These are phyloP conservation scores for Aptenodytes forsteri DNA, from an alignment of 2,113 vertebrate genomes.

Conservation along the genomic window DNA sequence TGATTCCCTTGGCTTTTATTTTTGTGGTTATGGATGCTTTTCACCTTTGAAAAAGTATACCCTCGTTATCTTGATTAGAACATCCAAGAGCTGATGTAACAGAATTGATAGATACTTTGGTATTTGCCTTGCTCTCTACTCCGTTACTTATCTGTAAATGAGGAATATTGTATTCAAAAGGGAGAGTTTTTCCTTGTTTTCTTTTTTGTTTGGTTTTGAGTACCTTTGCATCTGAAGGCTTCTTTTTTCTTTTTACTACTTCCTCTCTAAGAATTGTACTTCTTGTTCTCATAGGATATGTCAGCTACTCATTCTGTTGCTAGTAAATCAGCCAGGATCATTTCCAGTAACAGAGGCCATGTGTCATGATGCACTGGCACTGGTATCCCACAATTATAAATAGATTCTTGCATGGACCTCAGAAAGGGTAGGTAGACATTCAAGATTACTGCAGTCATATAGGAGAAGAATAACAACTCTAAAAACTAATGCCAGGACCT, in stretches of 20 bases:
- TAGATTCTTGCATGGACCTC: not conserved
- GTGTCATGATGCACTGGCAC: not conserved
- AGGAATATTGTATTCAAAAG: not conserved
- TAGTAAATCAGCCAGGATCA: not conserved
- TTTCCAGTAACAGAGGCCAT: constrained; percentile 39
- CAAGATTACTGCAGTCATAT: not conserved
- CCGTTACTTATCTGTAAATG: not conserved
- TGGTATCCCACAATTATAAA: constrained; percentile 55
- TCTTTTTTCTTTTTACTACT: not conserved
- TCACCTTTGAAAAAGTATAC: not conserved
- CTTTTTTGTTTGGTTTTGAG: not conserved
- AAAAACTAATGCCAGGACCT: not conserved
- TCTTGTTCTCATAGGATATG: not conserved
- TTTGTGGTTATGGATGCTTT: not conserved
- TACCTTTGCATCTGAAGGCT: not conserved
- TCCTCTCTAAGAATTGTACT: not conserved
- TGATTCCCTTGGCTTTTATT: not conserved
- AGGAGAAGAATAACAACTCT: not conserved
- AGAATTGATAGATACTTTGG: not conserved
- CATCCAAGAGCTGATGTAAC: not conserved
- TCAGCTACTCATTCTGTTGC: not conserved
- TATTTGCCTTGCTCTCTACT: not conserved
- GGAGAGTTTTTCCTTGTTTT: not conserved
- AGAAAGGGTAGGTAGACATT: constrained; percentile 10
- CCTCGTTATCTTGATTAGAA: not conserved